These are phyloP conservation scores for Mycteria americana DNA, from an alignment of 2,797 vertebrate genomes.

Conservation along the genomic window DNA sequence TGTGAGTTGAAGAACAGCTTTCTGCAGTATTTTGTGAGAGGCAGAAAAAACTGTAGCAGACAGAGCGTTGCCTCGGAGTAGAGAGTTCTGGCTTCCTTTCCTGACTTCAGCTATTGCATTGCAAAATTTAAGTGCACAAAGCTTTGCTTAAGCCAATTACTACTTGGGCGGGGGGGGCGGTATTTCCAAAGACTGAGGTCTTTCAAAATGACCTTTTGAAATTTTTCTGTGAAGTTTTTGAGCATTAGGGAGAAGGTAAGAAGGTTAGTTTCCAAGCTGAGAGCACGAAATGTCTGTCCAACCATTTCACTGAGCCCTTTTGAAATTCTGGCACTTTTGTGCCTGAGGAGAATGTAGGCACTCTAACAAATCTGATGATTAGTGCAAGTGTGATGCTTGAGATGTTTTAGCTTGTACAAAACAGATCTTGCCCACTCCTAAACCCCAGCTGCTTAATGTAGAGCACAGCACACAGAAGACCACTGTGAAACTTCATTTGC, in stretches of 20 bases:
- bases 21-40: neutral
- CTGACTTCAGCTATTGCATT: conserved; percentile 23
- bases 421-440: neutral
- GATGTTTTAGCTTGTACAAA: neutral
- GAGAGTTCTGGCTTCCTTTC: conserved; percentile 14
- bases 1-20: neutral
- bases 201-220: conserved; percentile 59
- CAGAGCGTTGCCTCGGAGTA: neutral
- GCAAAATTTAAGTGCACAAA: conserved; percentile 14
- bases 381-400: neutral
- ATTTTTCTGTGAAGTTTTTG: conserved; percentile 2
- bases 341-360: neutral
- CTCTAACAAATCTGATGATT: neutral
- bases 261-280: neutral
- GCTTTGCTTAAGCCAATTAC: conserved; percentile 19
- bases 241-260: neutral
- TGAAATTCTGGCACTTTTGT: neutral
- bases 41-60: neutral
- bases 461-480: neutral
- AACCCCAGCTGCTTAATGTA: neutral
- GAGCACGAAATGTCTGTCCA: neutral
- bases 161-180: neutral
- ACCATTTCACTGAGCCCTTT: neutral
- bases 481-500: neutral
- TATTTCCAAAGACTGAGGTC: conserved; percentile 39